A percentile compares a stretch with the other conserved stretches of the same genome.
phyloP scores from a whole-genome alignment of 1,140 invertebrate species.

The Papilio polytes region DNA sequence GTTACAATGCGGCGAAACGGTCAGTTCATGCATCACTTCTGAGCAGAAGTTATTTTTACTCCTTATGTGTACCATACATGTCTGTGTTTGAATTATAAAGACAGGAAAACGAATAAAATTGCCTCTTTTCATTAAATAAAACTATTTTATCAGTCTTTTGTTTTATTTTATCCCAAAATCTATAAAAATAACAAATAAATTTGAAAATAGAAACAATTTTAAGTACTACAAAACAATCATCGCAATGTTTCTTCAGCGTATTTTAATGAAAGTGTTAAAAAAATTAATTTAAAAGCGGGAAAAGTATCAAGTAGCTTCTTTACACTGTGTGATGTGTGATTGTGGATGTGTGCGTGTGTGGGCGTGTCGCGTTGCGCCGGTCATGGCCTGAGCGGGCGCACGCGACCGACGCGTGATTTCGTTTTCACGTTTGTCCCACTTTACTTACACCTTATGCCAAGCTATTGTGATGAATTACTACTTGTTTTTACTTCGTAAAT shows the following conservation, averaged over 20 bases:
- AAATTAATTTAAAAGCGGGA: background rate
- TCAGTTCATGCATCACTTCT: background rate
- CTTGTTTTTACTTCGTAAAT: background rate
- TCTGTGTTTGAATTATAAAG: too few relatives aligned
- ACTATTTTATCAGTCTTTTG: background rate
- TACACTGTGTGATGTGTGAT: background rate
- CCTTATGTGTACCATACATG: background rate
- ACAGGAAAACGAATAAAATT: background rate
- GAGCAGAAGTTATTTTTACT: conserved; percentile 1
- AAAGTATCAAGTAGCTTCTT: conserved; percentile 1
- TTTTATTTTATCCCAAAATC: background rate
- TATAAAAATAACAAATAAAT: background rate
- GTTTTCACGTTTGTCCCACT: conserved; percentile 31
- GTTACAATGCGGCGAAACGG: background rate
- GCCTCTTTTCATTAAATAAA: background rate
- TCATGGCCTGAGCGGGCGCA: conserved; percentile 7
- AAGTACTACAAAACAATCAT: too few relatives aligned
- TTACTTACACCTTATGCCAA: background rate
- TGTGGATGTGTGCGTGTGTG: conserved; percentile 3
- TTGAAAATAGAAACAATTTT: background rate
- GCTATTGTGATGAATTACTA: background rate
- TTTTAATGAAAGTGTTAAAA: background rate
- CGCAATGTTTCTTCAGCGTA: background rate
- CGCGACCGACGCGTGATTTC: conserved; percentile 31
- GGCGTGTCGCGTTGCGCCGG: conserved; percentile 28